Evolutionary conservation across 2,888 invertebrate genomes (phyloP).

Genomic region (Uropetala carovei): DNA sequence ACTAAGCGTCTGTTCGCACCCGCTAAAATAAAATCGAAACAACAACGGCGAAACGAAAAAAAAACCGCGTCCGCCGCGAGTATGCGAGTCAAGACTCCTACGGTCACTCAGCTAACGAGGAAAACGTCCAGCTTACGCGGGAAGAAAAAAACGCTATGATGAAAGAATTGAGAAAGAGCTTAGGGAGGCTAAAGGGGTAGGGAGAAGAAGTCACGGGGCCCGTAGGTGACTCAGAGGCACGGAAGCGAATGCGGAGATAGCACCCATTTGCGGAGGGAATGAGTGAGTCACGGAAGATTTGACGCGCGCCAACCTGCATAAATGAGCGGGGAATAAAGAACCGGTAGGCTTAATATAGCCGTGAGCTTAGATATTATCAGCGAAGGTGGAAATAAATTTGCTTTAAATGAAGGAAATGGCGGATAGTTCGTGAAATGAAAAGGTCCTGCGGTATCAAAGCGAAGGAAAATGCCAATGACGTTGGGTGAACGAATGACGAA

Average conservation of each 20-base stretch:
- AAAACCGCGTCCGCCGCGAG: not conserved
- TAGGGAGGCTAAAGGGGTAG: not conserved
- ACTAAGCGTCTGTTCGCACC: too few relatives aligned
- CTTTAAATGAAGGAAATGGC: too few relatives aligned
- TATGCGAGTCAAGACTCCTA: not conserved
- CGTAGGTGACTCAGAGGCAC: conserved; percentile 34
- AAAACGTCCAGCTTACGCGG: not conserved
- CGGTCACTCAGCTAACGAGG: not conserved
- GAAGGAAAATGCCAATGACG: too few relatives aligned
- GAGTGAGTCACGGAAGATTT: conserved; percentile 32
- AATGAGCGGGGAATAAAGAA: not conserved
- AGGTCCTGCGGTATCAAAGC: too few relatives aligned
- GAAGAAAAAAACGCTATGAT: not conserved
- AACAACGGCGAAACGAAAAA: not conserved
- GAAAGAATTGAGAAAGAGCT: conserved; percentile 22
- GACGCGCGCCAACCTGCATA: not conserved
- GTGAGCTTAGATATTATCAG: not conserved
- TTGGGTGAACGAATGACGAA: too few relatives aligned
- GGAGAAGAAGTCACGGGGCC: not conserved
- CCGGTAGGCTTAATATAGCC: not conserved
- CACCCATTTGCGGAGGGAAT: not conserved
- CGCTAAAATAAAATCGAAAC: not conserved
- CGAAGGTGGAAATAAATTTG: not conserved
- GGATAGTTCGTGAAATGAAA: too few relatives aligned
- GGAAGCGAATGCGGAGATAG: conserved; percentile 5